Percentiles rank a stretch among this genome's conserved stretches.
These are phyloP conservation scores for Paradoxurus hermaphroditus DNA, from an alignment of 2,113 vertebrate genomes.

Conservation along the genomic window DNA sequence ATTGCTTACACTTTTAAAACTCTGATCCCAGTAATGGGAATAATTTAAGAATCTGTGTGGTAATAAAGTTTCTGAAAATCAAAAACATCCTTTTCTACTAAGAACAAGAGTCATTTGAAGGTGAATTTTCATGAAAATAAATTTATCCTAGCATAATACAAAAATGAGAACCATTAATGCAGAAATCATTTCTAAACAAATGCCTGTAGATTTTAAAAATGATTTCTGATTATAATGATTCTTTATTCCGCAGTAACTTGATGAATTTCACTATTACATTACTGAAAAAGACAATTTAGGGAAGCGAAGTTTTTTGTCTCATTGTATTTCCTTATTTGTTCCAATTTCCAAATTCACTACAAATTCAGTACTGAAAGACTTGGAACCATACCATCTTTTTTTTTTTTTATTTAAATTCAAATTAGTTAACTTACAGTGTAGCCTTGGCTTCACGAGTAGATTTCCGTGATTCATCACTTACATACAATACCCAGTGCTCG, in stretches of 20 bases:
- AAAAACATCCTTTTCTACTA: background rate
- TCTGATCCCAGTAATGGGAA: background rate
- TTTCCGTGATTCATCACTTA: no score
- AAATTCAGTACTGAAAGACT: background rate
- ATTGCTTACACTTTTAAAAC: background rate
- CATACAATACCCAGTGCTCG: no score
- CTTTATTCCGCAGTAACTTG: background rate
- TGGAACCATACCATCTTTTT: background rate
- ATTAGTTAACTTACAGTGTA: no score
- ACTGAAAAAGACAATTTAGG: background rate
- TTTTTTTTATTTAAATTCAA: no score
- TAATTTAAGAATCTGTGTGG: background rate
- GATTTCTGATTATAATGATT: slow-evolving; percentile 20
- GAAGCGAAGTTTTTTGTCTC: background rate
- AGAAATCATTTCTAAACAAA: background rate
- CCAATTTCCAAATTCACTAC: background rate
- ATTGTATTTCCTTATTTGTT: background rate
- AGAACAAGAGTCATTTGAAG: background rate
- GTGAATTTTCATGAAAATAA: background rate
- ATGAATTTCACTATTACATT: background rate
- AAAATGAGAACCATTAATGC: background rate
- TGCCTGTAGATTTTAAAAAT: background rate
- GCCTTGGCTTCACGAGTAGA: no score
- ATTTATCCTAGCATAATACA: background rate
- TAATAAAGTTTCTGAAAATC: slow-evolving; percentile 25